Evolutionary conservation across 2,888 invertebrate species (phyloP), one percentile per base, ranked within the genome.

Genomic region (Hydrotaea cyrtoneurina): DNA sequence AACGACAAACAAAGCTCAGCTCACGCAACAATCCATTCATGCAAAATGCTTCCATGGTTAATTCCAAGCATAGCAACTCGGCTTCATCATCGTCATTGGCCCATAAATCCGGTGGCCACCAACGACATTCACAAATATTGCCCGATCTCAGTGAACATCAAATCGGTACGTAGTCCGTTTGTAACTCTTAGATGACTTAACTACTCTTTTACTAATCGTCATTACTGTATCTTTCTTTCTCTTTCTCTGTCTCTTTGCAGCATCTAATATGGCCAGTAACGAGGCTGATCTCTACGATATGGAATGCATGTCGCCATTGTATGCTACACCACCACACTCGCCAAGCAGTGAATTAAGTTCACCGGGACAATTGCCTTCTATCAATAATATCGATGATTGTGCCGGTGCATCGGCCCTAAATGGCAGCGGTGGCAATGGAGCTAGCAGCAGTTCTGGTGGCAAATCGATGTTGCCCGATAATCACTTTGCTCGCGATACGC

Each of bases 401-500:
- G 90, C 91, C 46, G 89, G 91, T 43, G 90, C 90, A 36, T 89
- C 89, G 3, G 88, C 90, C 43, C 87, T 87, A 15, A 84, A 85
- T 5, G 83, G 86, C 72, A 85, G 86, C 19, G 80, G 86, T 72
- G 86, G 86, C 17, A 86, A 82, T 39, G 73, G 76, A 4, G 74
- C 57, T 23, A 77, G 82, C 7, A 82, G 86, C 55, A 85, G 87
- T 69, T 86, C 84, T 19, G 86, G 87, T 39, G 88, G 89, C 26
- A 90, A 91, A 84, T 86, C 91, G 26, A 86, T 87, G 89, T 88
- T 94, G 90, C 94, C 96, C 0, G 97, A 97, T 92, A 96, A 96
- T 46, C 97, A 97, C 91, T 97, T 97, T 93, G 96, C 96, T 76
- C 93, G 97, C n/a, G 97, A 97, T 91, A 97, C 97, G 0, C 97